Evolutionary conservation across 2,113 vertebrate species (phyloP).

Genomic region (Struthio camelus): DNA sequence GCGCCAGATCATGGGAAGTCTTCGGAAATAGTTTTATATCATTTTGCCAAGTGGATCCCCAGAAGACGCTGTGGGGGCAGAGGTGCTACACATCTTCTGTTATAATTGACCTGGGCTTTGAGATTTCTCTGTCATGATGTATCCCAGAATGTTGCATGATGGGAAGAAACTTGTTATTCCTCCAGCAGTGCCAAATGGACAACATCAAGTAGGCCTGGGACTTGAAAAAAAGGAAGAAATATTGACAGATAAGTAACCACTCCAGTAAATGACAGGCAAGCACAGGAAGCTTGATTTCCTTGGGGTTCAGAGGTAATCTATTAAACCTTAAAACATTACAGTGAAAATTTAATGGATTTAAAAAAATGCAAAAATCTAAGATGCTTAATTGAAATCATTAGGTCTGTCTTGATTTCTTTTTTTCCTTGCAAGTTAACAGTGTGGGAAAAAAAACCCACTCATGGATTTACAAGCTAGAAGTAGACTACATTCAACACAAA

Average conservation of each 20-base stretch:
- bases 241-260: conserved; percentile 82
- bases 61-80: conserved; percentile 77
- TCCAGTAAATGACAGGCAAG: conserved; percentile 78
- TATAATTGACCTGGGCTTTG: conserved; percentile 90
- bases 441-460: background rate
- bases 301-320: conserved; percentile 74
- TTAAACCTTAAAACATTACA: conserved; percentile 72
- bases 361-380: conserved; percentile 26
- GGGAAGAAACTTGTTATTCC: conserved; percentile 83
- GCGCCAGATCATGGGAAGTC: conserved; percentile 71
- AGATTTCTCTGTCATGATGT: conserved; percentile 84
- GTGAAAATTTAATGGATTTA: conserved; percentile 38
- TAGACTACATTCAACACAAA: background rate
- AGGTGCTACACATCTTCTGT: conserved; percentile 80
- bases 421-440: background rate
- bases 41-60: conserved; percentile 79
- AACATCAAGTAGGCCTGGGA: conserved; percentile 83
- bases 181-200: conserved; percentile 80
- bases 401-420: conserved; percentile 36
- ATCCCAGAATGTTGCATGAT: conserved; percentile 83
- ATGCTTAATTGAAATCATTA: conserved; percentile 70
- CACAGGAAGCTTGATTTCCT: conserved; percentile 69
- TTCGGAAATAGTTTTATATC: conserved; percentile 75
- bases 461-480: background rate
- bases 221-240: conserved; percentile 78